phyloP scores from a whole-genome alignment of 2,113 vertebrate species.

The Pedetes capensis region DNA sequence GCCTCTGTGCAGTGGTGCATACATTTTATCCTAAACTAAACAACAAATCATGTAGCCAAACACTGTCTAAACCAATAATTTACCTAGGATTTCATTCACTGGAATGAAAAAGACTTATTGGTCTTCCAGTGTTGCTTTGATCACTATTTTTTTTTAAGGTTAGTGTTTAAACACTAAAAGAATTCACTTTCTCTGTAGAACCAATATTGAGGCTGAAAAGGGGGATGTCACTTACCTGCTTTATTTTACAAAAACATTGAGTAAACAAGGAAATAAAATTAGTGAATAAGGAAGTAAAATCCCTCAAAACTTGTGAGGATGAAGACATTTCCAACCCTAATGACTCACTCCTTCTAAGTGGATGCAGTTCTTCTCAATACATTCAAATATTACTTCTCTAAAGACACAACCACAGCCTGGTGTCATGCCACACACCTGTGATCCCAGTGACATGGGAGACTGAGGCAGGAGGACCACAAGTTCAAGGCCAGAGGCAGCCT shows the following conservation, averaged over 20 bases:
- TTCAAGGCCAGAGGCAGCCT: too few relatives aligned
- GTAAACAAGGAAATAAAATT: neutral
- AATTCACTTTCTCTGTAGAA: neutral
- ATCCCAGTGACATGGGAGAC: too few relatives aligned
- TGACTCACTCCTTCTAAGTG: neutral
- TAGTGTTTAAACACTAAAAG: neutral
- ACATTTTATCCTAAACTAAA: conserved; percentile 68
- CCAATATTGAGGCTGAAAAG: neutral
- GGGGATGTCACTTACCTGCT: neutral
- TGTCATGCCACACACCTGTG: too few relatives aligned
- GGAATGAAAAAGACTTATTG: conserved; percentile 16
- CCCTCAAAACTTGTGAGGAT: neutral
- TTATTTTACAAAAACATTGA: neutral
- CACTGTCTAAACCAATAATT: conserved; percentile 50
- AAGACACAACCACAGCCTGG: neutral
- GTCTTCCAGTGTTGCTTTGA: neutral
- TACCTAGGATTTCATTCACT: conserved; percentile 38
- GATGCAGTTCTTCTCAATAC: neutral
- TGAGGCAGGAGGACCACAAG: too few relatives aligned
- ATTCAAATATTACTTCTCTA: neutral
- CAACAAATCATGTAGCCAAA: conserved; percentile 49
- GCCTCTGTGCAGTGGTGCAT: conserved; percentile 46
- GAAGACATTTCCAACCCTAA: neutral
- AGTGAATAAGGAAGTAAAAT: neutral
- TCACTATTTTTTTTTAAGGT: neutral